Conservation (phyloP, 2,113 vertebrate species). For the Pseudonaja textilis region DNA sequence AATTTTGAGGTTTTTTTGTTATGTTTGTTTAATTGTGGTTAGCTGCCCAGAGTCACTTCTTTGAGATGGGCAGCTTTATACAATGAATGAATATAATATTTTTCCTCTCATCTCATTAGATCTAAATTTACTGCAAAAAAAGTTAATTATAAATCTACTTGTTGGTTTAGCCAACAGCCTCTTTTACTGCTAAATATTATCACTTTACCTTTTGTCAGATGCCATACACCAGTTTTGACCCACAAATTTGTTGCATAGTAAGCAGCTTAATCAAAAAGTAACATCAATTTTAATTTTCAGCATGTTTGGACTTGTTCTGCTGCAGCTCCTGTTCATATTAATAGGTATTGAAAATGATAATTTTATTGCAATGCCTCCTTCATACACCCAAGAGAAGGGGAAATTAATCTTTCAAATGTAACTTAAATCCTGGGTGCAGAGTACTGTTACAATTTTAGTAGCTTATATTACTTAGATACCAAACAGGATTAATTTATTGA, state of each 20-base stretch:
- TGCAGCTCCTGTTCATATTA: conserved; percentile 15
- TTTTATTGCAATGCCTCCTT: conserved; percentile 42
- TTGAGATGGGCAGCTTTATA: neutral
- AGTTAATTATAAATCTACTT: neutral
- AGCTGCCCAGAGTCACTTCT: neutral
- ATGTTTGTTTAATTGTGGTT: neutral
- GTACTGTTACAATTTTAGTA: conserved; percentile 4
- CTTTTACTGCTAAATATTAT: neutral
- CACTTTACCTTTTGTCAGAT: neutral
- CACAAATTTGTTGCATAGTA: neutral
- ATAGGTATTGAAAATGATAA: conserved; percentile 41
- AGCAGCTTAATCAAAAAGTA: conserved; percentile 21
- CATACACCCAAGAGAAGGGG: conserved; percentile 28
- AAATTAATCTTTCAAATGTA: conserved; percentile 46
- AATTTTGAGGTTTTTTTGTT: neutral
- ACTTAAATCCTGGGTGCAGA: conserved; percentile 29
- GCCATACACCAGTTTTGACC: neutral
- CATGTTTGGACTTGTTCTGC: conserved; percentile 21
- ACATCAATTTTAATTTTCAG: conserved; percentile 27
- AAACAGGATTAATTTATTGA: conserved; percentile 41
- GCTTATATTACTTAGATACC: conserved; percentile 24
- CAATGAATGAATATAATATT: neutral
- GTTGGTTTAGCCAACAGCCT: neutral
- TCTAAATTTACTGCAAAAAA: neutral
- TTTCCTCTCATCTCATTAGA: neutral